Evolutionary conservation across 2,797 vertebrate species (phyloP), one percentile per base, ranked within the genome.

Genomic region (Catostomus latipinnis): DNA sequence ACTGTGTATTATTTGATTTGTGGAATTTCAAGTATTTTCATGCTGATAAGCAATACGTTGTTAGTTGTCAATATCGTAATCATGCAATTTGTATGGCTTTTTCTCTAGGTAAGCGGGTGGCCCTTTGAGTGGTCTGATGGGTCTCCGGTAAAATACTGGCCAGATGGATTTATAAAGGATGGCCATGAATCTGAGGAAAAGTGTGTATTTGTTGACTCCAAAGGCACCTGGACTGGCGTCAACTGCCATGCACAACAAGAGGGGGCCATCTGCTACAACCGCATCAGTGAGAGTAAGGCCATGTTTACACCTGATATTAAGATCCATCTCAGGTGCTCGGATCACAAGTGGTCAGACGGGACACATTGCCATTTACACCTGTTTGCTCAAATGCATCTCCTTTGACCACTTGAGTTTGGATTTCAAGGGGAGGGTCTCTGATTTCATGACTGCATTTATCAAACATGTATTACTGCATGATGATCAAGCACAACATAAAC

Each of bases 91-190:
- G 4, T 45, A 43, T 56, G 16, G 0, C n/a, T 73, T 12, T 79
- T 53, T 3, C 0, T 73, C 71, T 88, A 98, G 97, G 92, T 87
- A 53, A 91, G 67, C 4, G 86, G 90, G 74, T 88, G 91, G 18
- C 87, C 81, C 82, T 96, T 93, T 66, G 97, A 98, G 87, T 99
- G 98, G 98, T 98, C 98, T 4, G 98, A 99, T 72, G 96, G 97
- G 76, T 96, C 94, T 0, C 11, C 8, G 0, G 88, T 93, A 60
- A 83, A 95, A 82, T 96, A 95, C 49, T 82, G 85, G 49, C 8
- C 87, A 80, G 6, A 88, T 83, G 88, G 90, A 94, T 85, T 84
- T 88, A 7, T 43, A 5, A 43, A 6, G 18, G 57, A 87, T 68
- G 78, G 74, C 9, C 87, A 82, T 77, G 81, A 71, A 6, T 89